Conservation (phyloP, 2,888 invertebrate species). For the Plebejus argus region DNA sequence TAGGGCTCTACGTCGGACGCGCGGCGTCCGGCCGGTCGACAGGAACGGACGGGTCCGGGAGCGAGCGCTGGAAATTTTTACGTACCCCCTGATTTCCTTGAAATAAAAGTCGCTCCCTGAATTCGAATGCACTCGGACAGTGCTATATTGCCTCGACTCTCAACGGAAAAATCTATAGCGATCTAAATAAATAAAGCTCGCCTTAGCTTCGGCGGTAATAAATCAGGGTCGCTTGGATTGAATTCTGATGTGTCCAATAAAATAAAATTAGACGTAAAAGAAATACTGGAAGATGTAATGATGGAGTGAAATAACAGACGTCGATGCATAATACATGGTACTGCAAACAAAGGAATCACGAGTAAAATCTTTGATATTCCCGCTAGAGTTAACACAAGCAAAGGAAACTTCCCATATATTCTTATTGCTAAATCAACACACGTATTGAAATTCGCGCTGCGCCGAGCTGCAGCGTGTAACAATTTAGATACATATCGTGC, state of each 20-base stretch:
- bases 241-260: constrained; percentile 2
- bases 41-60: not conserved
- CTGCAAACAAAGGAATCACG: constrained; percentile 10
- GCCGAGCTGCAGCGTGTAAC: constrained; percentile 1
- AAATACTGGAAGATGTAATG: not conserved
- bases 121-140: constrained; percentile 22
- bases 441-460: constrained; percentile 28
- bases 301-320: not conserved
- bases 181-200: constrained; percentile 10
- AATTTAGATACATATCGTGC: constrained; percentile 24
- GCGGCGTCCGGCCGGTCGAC: not conserved
- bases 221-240: not conserved
- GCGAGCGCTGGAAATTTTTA: not conserved
- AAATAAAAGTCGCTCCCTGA: constrained; percentile 11
- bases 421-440: constrained; percentile 30
- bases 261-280: not conserved
- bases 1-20: not conserved
- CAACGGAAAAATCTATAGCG: not conserved
- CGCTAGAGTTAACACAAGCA: constrained; percentile 4
- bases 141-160: constrained; percentile 11
- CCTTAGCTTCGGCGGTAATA: not conserved
- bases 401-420: constrained; percentile 23
- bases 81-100: constrained; percentile 1
- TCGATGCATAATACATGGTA: constrained; percentile 4
- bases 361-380: constrained; percentile 22